Conservation (phyloP, 2,113 vertebrate species). For the Chionomys nivalis region DNA sequence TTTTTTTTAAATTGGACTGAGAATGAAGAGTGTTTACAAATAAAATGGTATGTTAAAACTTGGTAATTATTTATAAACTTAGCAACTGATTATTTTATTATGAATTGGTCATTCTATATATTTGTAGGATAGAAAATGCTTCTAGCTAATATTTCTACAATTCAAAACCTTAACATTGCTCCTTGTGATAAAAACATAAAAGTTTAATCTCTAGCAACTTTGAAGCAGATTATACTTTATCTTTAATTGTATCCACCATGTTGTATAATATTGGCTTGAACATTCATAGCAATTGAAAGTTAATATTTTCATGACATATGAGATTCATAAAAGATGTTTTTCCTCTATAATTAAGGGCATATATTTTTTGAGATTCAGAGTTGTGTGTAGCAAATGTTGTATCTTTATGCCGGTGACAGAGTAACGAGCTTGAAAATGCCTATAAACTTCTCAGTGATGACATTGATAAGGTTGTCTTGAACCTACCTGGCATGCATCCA, state of each 20-base stretch:
- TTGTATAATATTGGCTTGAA: neutral
- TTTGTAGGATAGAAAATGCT: neutral
- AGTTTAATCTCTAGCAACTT: neutral
- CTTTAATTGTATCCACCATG: neutral
- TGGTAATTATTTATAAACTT: neutral
- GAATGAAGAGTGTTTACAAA: neutral
- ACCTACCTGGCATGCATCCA: conserved; percentile 77
- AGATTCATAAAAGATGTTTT: neutral
- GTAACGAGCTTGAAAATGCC: neutral
- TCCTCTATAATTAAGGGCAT: conserved; percentile 9
- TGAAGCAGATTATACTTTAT: neutral
- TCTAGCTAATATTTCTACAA: neutral
- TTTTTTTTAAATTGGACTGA: neutral
- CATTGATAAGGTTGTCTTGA: neutral
- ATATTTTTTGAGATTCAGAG: neutral
- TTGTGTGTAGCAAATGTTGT: neutral
- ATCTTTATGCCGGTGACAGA: neutral
- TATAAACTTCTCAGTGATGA: neutral
- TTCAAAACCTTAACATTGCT: neutral
- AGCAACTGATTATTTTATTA: neutral
- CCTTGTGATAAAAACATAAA: neutral
- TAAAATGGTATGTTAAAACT: neutral
- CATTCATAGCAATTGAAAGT: neutral
- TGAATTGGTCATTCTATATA: neutral
- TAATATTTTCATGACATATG: conserved; percentile 9